These are phyloP conservation scores for Adrianichthys oophorus DNA, from an alignment of 2,797 vertebrate species.

Conservation along the genomic window DNA sequence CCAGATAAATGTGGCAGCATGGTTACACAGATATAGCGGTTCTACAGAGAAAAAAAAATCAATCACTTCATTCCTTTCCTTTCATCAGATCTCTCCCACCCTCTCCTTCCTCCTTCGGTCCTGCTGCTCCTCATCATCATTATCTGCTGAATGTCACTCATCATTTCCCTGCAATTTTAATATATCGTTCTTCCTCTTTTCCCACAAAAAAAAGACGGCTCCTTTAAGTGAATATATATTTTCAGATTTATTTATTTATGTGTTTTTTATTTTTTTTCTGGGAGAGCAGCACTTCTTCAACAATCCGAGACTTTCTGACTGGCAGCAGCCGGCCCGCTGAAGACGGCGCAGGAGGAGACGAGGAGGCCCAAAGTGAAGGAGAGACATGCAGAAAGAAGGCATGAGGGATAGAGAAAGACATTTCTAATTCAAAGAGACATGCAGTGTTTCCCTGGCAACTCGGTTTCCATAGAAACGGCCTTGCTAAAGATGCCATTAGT, in stretches of 20 bases:
- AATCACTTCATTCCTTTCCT: conserved; percentile 60
- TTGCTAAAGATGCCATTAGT: conserved; percentile 84
- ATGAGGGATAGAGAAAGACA: conserved; percentile 77
- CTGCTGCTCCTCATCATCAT: conserved; percentile 45
- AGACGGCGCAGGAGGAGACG: conserved; percentile 40
- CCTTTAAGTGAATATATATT: background rate
- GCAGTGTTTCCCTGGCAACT: conserved; percentile 93
- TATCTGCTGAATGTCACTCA: conserved; percentile 56
- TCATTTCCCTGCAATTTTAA: conserved; percentile 45
- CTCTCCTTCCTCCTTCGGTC: conserved; percentile 44
- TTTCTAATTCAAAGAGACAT: conserved; percentile 95
- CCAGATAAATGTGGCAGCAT: conserved; percentile 53
- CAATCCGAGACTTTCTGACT: conserved; percentile 46
- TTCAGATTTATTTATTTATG: background rate
- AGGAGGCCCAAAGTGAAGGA: conserved; percentile 46
- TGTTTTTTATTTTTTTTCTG: conserved; percentile 9
- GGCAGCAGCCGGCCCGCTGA: conserved; percentile 76
- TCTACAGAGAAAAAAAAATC: conserved; percentile 65
- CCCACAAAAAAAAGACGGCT: conserved; percentile 16
- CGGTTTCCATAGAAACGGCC: conserved; percentile 83
- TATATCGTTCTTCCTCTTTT: conserved; percentile 36
- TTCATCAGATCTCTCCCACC: conserved; percentile 49
- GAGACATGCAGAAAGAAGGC: conserved; percentile 31
- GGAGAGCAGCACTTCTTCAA: conserved; percentile 38
- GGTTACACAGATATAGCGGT: conserved; percentile 61